Evolutionary conservation across 2,113 vertebrate species (phyloP).

Genomic region (Bubalus kerabau): DNA sequence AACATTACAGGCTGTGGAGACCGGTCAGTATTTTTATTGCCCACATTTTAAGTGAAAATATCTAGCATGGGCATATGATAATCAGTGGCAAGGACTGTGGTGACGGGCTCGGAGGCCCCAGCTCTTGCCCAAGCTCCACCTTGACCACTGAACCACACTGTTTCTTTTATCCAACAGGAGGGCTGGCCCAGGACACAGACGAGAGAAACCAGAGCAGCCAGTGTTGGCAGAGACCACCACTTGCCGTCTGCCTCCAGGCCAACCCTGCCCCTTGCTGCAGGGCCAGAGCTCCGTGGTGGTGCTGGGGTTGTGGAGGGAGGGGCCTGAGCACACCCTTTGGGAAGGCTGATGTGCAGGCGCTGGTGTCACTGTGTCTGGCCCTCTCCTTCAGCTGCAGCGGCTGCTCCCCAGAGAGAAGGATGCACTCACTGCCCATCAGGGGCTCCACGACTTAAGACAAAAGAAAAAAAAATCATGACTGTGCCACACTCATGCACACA

Average conservation of each 20-base stretch:
- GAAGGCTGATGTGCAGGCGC: not conserved
- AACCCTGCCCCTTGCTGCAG: not conserved
- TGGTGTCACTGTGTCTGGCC: not conserved
- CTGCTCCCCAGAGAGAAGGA: conserved; percentile 20
- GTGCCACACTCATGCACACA: not conserved
- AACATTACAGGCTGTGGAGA: not conserved
- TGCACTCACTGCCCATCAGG: not conserved
- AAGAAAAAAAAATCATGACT: not conserved
- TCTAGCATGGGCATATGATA: not conserved
- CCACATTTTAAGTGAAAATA: conserved; percentile 27
- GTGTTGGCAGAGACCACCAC: conserved; percentile 27
- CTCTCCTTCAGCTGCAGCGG: not conserved
- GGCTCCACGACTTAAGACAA: conserved; percentile 29
- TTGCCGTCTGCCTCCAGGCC: conserved; percentile 28
- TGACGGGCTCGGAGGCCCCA: not conserved
- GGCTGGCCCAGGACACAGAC: conserved; percentile 27
- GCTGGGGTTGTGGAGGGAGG: not conserved
- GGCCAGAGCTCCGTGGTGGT: not conserved
- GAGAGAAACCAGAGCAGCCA: conserved; percentile 38
- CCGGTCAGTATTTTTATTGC: not conserved
- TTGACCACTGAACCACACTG: not conserved
- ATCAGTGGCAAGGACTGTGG: not conserved
- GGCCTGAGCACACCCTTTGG: not conserved
- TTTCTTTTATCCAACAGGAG: conserved; percentile 40
- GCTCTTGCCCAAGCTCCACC: not conserved